phyloP scores from a whole-genome alignment of 1,140 invertebrate species.

The Centruroides vittatus region DNA sequence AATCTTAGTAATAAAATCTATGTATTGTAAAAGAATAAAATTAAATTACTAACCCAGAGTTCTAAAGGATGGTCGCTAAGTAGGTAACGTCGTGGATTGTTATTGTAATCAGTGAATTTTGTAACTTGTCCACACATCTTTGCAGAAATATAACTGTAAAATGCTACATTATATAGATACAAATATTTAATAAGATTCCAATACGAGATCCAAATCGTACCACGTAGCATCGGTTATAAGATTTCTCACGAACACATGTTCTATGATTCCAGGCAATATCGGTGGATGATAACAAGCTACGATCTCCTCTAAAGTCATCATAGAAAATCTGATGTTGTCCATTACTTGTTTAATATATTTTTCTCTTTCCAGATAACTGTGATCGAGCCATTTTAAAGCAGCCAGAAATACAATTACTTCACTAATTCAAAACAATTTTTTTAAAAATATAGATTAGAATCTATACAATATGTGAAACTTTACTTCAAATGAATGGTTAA shows the following conservation, averaged over 20 bases:
- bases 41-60: neutral
- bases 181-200: no score
- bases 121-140: neutral
- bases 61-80: neutral
- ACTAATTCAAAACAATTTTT: neutral
- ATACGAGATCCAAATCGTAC: neutral
- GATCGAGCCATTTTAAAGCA: constrained; percentile 8
- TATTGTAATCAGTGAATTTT: neutral
- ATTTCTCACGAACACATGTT: neutral
- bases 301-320: constrained; percentile 9
- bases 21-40: no score
- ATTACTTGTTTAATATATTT: neutral
- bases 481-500: no score
- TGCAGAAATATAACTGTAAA: neutral
- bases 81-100: neutral
- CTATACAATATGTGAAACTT: no score
- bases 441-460: no score
- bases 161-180: neutral
- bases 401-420: constrained; percentile 9
- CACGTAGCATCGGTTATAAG: neutral
- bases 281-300: constrained; percentile 8
- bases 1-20: no score
- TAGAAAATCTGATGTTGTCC: neutral
- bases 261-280: constrained; percentile 5
- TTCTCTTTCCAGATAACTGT: constrained; percentile 4